Evolutionary conservation across 64 coral and sea anemone genomes (phyloP), one percentile per base, ranked within the genome.

Genomic region (Platygyra sinensis): DNA sequence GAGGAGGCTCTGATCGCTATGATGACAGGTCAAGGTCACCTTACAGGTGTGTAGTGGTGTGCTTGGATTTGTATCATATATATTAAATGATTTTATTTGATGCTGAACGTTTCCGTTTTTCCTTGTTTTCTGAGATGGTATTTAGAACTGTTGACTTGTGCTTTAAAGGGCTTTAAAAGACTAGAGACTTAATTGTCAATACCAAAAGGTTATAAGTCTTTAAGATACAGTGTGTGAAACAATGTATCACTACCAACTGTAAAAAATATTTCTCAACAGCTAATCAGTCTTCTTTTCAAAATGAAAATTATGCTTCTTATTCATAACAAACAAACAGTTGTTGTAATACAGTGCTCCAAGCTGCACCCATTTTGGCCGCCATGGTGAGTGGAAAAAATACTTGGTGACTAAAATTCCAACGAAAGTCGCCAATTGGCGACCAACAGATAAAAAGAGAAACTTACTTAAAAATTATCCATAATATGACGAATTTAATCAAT

Each of bases 1-100:
- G 81, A 22, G 62, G 71, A 30, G 71, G 57, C 39, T 77, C 27
- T 85, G 62, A 50, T 22, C 81, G 81, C 29, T 85, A 52, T 50
- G 81, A 85, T 50, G 81, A 85, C 81, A 64, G 62, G 62, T 85
- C 81, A 1, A 85, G 81, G 20, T 71, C 81, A 72, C 81, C 81
- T 14, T 85, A 85, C 39, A 69, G 62, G 81, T 85, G 16, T 16
- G 62, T 85, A n/a, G 1, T 75, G 73, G 11, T 11, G 24, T 60
- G 14, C 12, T 22, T 10, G 13, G 20, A 29, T 52, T 29, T 52
- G 46, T 19, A 65, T 65, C 18, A 18, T 0, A 20, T 65, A 19
- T 65, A 22, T 65, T 17, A 22, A 22, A 65, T 65, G 18, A 65
- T 18, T 65, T 24, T 19, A 7, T 22, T 17, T 24, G 18, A 20